phyloP scores from a whole-genome alignment of 2,888 invertebrate species.

The Napeogenes sylphis region DNA sequence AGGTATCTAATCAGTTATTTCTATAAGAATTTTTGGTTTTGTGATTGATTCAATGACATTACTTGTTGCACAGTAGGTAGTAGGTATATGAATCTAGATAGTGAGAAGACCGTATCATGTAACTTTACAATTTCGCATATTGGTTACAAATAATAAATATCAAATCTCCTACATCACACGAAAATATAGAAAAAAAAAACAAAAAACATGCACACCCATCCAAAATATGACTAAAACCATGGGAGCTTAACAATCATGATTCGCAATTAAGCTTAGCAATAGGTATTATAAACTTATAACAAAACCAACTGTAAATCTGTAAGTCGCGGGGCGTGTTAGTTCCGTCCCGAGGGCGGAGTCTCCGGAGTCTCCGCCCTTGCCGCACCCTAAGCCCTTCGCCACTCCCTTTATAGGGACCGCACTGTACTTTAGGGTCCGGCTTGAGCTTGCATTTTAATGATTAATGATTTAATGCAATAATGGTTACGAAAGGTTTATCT shows the following conservation, averaged over 20 bases:
- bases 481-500: not conserved
- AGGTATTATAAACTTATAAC: constrained; percentile 5
- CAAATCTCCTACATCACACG: too few species aligned
- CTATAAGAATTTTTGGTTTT: too few species aligned
- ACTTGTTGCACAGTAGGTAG: too few species aligned
- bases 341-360: constrained; percentile 39
- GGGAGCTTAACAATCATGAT: not conserved
- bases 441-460: not conserved
- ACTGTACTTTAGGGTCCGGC: constrained; percentile 3
- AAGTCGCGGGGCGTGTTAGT: constrained; percentile 47
- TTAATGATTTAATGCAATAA: not conserved
- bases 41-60: too few species aligned
- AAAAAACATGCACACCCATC: not conserved
- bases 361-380: constrained; percentile 47
- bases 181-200: too few species aligned
- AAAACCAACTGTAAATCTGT: constrained; percentile 15
- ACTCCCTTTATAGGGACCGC: constrained; percentile 28
- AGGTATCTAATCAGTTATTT: too few species aligned
- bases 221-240: not conserved
- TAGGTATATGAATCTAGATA: too few species aligned
- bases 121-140: too few species aligned
- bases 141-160: too few species aligned
- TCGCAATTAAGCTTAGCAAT: constrained; percentile 1
- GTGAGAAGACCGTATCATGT: too few species aligned
- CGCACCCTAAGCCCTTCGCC: constrained; percentile 41